Evolutionary conservation across 2,113 vertebrate species (phyloP), one percentile per base, ranked within the genome.

Genomic region (Trematomus loennbergii): DNA sequence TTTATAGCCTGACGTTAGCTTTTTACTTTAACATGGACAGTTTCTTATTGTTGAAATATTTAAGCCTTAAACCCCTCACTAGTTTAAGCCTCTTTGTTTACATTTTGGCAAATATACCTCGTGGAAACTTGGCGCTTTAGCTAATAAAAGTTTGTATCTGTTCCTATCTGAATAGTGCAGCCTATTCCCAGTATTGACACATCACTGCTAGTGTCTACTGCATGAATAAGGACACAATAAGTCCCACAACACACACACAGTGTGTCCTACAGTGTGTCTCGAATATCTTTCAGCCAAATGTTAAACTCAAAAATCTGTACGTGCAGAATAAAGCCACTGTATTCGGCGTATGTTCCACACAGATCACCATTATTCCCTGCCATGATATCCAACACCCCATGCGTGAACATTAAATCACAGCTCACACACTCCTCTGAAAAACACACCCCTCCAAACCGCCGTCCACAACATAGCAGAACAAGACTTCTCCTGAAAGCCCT

Each of bases 401-500:
- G 60, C 48, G 12, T 43, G 50, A 67, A 25, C 75, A 3, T 75
- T 75, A 85, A 84, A 68, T 79, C 88, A 88, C 83, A 86, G 75
- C 73, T 67, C 81, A 74, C 79, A 29, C 48, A 65, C 53, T 77
- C 59, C 20, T 83, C 72, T 59, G 18, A 43, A 66, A n/a, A 89
- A 72, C 83, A 68, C 4, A 82, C 73, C 68, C 79, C 78, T 86
- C 68, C 68, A 72, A 82, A 81, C 81, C 59, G 10, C 87, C 43
- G 7, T 86, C 83, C 71, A 67, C 79, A 82, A 40, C 80, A 72
- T 33, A 17, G 72, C 78, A 58, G 72, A 78, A 74, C 65, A 67
- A 36, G 76, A 81, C 69, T 79, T 73, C 82, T 89, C 78, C 75
- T 65, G 46, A n/a, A 65, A 76, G 79, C 77, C 78, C 88, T 88